Base-by-base conservation (phyloP, 2,797 vertebrate species). In the Cyprinodon diabolis region DNA sequence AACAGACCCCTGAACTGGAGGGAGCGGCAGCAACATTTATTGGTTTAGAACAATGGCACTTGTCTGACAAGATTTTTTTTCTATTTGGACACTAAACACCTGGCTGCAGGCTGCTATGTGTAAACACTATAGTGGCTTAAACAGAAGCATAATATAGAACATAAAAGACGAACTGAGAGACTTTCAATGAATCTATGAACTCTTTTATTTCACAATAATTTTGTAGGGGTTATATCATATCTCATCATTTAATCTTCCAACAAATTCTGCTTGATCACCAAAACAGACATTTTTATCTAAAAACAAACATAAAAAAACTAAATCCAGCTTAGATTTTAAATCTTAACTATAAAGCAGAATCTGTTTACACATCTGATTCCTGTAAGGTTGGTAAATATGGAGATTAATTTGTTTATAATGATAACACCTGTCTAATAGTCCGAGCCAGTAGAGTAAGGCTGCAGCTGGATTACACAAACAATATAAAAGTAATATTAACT, bases 361-460 rank as follows among this genome's bases (percentile, higher is more conserved):
- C 14, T 51, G 15, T 51, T 51, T 14, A 23, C 25, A 21, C 0
- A 49, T 66, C 30, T 67, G 9, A 67, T 3, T 15, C 19, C 19
- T 0, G 10, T 21, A 63, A 23, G 17, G 48, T 52, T 45, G 77
- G 58, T 47, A 2, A 68, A 12, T 3, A 2, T 37, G 14, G 56
- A 23, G 68, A 75, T 70, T 7, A 55, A 73, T 52, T n/a, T 68
- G 57, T 77, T 69, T 78, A 68, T 75, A 76, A 4, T 86, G 69
- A 65, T 25, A 80, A 79, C 79, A 75, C n/a, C 11, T 15, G 9
- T 68, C 30, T 82, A 82, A 72, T 77, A 58, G 74, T 74, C 40
- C 56, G 23, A 57, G 84, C 83, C 71, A 73, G 84, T 47, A 23
- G 21, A 82, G 37, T 75, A 55, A 69, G 71, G 11, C 51, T 55